These are phyloP conservation scores for Chascanopsetta lugubris DNA, from an alignment of 2,113 vertebrate genomes.

Conservation along the genomic window DNA sequence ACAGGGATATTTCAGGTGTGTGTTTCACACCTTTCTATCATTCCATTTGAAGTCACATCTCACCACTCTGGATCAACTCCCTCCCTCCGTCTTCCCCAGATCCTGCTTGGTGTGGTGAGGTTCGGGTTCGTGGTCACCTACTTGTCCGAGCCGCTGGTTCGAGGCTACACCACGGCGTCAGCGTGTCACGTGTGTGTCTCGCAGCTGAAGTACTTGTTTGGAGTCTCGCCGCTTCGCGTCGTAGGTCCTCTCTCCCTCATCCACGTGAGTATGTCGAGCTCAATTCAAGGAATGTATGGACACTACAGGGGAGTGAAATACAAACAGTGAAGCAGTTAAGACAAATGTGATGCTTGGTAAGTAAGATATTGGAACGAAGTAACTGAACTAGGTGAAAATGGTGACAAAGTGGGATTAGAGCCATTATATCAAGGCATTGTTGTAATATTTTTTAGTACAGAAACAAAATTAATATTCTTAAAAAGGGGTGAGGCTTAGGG, in stretches of 20 bases:
- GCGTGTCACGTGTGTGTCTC: conserved; percentile 88
- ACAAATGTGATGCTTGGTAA: too few species aligned
- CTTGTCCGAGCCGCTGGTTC: conserved; percentile 92
- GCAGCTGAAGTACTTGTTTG: conserved; percentile 93
- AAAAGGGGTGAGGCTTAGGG: too few species aligned
- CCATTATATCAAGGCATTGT: too few species aligned
- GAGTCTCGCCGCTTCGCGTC: conserved; percentile 74
- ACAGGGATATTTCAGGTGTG: conserved; percentile 89
- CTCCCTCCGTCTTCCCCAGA: conserved; percentile 68
- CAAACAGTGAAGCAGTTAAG: too few species aligned
- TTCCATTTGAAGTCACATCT: neutral
- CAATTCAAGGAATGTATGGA: neutral
- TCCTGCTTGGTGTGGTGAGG: conserved; percentile 88
- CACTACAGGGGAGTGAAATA: too few species aligned
- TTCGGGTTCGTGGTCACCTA: conserved; percentile 97
- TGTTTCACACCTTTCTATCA: conserved; percentile 3
- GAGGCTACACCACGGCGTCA: conserved; percentile 91
- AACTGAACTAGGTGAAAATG: too few species aligned
- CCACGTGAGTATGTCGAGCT: conserved; percentile 83
- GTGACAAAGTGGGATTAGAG: too few species aligned
- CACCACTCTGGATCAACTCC: neutral
- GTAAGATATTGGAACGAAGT: too few species aligned
- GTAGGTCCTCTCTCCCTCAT: conserved; percentile 86
- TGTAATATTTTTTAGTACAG: too few species aligned
- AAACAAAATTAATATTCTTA: too few species aligned